Evolutionary conservation across 2,888 invertebrate species (phyloP).

Genomic region (Megalurothrips usitatus): DNA sequence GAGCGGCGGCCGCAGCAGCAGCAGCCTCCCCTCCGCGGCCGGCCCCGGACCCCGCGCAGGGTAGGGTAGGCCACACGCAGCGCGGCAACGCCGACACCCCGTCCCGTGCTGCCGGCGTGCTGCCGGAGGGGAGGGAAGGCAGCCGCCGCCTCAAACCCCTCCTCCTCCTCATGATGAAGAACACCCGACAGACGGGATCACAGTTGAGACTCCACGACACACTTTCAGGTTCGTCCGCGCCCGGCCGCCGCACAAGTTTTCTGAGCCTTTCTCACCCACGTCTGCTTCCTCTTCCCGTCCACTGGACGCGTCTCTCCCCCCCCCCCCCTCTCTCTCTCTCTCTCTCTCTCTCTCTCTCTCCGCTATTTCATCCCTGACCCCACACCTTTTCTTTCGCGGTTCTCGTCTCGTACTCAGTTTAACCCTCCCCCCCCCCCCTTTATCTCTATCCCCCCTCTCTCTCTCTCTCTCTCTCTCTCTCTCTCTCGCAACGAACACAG

Average conservation of each 20-base stretch:
- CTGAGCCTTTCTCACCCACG: neutral
- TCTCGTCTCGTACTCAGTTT: neutral
- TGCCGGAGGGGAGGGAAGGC: neutral
- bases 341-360: neutral
- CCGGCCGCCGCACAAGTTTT: neutral
- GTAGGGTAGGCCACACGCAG: neutral
- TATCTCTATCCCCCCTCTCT: no score
- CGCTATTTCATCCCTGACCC: no score
- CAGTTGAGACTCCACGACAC: constrained; percentile 25
- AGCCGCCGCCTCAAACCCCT: neutral
- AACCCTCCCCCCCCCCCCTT: no score
- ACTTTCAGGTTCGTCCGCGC: neutral
- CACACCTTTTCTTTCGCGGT: neutral
- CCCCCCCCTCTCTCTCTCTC: neutral
- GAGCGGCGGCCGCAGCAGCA: no score
- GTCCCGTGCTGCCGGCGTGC: neutral
- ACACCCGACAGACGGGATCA: constrained; percentile 18
- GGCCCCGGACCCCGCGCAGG: neutral
- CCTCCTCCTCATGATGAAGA: constrained; percentile 2
- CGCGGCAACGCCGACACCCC: neutral
- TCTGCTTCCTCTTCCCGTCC: neutral
- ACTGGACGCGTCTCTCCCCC: neutral
- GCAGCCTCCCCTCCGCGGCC: no score
- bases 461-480: no score
- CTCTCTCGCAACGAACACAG: no score